Base-by-base conservation (phyloP, 23 tunicate species). In the Phallusia fumigata region DNA sequence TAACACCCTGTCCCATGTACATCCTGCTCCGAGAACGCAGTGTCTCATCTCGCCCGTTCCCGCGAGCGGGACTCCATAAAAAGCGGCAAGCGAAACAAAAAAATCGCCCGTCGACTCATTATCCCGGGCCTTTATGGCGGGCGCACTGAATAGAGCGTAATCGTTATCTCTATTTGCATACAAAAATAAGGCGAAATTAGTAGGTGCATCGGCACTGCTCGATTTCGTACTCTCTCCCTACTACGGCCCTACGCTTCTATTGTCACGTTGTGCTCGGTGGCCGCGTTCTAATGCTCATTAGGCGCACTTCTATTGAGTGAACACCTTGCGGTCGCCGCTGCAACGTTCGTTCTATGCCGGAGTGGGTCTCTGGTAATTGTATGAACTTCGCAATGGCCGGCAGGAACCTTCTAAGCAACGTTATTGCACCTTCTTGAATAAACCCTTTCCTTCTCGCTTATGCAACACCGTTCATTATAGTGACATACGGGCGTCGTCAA, bases 101-200 rank as follows among this genome's bases (percentile, higher is more conserved):
- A 58, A 24, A 21, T 22, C 26, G 26, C 47, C 47, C 47, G 47
- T 40, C 10, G 47, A 11, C 69, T 58, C 69, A 58, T 58, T 58
- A 58, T 58, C 69, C 69, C 1, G 69, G 28, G 28, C 28, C 28
- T 58, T 58, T 58, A 24, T 58, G 26, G 69, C 69, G 28, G 69
- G 28, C 69, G 69, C 28, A 58, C 13, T 58, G 69, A 58, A 58
- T 58, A 58, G 69, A 58, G 69, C 69, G 28, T 58, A 58, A 58
- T 58, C 69, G 28, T 24, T 24, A 58, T 58, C 69, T 22, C 69
- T 58, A 24, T 58, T 58, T 58, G 69, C 69, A 58, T 58, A 58
- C 69, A 58, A 58, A 58, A 58, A 8, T 58, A 8, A 58, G 69
- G 69, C 28, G 69, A 22, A 24, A 21, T 58, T 58, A 58, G 69